Evolutionary conservation across 1,140 invertebrate species (phyloP).

Genomic region (Drosophila oshimai): DNA sequence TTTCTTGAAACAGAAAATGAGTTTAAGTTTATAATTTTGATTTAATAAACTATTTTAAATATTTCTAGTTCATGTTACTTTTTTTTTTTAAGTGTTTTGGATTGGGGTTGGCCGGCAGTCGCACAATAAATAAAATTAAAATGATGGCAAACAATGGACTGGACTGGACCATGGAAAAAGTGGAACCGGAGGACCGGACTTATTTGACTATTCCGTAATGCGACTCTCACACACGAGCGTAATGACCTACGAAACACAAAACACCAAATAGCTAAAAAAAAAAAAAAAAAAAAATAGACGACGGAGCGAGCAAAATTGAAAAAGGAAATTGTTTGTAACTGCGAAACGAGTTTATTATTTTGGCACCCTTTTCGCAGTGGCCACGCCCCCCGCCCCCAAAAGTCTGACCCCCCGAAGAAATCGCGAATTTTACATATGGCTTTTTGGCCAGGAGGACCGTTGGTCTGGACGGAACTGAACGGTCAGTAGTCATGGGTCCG

Average conservation of each 20-base stretch:
- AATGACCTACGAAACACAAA: conserved; percentile 68
- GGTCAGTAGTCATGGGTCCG: conserved; percentile 51
- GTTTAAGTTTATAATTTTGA: too few relatives aligned
- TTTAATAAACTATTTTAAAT: too few relatives aligned
- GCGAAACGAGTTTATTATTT: conserved; percentile 83
- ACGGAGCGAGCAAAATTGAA: conserved; percentile 73
- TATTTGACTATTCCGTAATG: conserved; percentile 69
- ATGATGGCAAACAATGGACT: conserved; percentile 81
- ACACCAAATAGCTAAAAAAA: conserved; percentile 18
- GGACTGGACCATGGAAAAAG: conserved; percentile 43
- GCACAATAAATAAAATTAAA: conserved; percentile 83
- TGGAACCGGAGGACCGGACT: conserved; percentile 32
- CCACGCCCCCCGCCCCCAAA: conserved; percentile 16
- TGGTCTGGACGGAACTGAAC: conserved; percentile 18
- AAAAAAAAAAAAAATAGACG: conserved; percentile 13
- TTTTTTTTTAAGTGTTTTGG: conserved; percentile 3
- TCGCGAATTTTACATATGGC: conserved; percentile 76
- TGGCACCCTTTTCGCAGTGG: conserved; percentile 72
- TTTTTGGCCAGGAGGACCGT: conserved; percentile 16
- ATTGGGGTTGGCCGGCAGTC: conserved; percentile 52
- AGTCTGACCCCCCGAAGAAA: conserved; percentile 58
- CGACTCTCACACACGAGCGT: conserved; percentile 70
- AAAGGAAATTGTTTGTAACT: conserved; percentile 83
- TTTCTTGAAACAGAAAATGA: too few relatives aligned
- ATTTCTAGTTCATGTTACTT: not conserved